A percentile compares a stretch with the other conserved stretches of the same genome.
These are phyloP conservation scores for Pangasius sanitwongsei DNA, from an alignment of 2,797 vertebrate genomes.

Conservation along the genomic window DNA sequence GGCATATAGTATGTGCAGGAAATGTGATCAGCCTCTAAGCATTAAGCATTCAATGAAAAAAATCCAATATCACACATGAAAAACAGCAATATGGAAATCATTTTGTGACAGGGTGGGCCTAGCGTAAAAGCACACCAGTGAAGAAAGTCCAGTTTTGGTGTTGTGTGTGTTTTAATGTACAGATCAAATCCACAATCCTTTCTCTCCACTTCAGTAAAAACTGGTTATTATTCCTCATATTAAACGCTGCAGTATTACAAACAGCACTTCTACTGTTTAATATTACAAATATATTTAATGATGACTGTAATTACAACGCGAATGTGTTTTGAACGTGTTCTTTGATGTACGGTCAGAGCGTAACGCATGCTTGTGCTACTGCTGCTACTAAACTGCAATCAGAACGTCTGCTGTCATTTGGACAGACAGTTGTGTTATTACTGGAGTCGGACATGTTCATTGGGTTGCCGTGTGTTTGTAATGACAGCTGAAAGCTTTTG, in stretches of 20 bases:
- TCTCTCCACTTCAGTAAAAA: no score
- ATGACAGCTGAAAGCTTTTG: constrained; percentile 21
- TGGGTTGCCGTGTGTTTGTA: background rate
- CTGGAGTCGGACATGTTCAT: background rate
- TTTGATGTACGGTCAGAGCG: background rate
- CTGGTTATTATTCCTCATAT: background rate
- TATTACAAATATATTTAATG: no score
- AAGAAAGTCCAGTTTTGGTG: background rate
- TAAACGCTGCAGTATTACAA: background rate
- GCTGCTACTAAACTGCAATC: background rate
- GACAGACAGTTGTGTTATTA: background rate
- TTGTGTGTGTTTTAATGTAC: background rate
- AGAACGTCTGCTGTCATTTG: constrained; percentile 11
- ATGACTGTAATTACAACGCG: background rate
- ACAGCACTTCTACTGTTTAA: background rate
- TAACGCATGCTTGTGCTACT: no score
- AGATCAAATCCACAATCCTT: background rate
- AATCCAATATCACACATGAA: constrained; percentile 1
- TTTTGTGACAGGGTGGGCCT: background rate
- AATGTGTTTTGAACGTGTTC: background rate
- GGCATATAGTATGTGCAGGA: background rate
- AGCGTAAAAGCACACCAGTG: background rate
- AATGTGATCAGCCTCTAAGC: background rate
- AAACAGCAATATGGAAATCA: background rate
- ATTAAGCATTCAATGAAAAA: background rate